Conservation (phyloP, 2,888 invertebrate species). For the Galeopsomyia nigrocyanea region DNA sequence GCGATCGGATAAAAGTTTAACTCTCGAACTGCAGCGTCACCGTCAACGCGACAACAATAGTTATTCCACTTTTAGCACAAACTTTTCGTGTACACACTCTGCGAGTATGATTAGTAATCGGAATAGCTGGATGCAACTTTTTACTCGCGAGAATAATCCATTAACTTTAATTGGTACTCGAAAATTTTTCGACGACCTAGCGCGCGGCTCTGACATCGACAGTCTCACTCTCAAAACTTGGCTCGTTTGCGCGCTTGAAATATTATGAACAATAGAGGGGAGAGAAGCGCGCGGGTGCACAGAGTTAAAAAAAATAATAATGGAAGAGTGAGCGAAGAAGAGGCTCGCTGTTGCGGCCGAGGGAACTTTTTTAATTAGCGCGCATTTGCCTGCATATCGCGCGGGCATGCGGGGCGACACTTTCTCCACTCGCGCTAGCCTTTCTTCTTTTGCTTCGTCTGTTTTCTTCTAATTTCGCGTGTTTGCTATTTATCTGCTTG, state of each 20-base stretch:
- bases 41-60: too few relatives aligned
- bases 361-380: conserved; percentile 54
- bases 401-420: conserved; percentile 44
- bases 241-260: conserved; percentile 37
- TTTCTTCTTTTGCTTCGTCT: conserved; percentile 33
- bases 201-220: conserved; percentile 22
- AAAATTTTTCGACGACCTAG: conserved; percentile 29
- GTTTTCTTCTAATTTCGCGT: not conserved
- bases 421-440: conserved; percentile 50
- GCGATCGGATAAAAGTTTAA: too few relatives aligned
- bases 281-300: too few relatives aligned
- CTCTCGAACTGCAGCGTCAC: too few relatives aligned
- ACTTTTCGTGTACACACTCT: too few relatives aligned
- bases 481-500: not conserved
- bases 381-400: conserved; percentile 51
- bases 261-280: conserved; percentile 41
- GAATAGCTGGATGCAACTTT: conserved; percentile 26
- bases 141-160: conserved; percentile 26
- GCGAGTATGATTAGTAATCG: conserved; percentile 13
- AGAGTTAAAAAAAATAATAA: too few relatives aligned
- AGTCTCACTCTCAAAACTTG: conserved; percentile 30
- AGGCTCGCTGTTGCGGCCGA: conserved; percentile 13
- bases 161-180: conserved; percentile 46
- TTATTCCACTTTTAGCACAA: too few relatives aligned
- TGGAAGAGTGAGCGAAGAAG: conserved; percentile 1